Conservation (phyloP, 37 sponge, comb jelly and placozoan genomes). For the Halichondria panicea region DNA sequence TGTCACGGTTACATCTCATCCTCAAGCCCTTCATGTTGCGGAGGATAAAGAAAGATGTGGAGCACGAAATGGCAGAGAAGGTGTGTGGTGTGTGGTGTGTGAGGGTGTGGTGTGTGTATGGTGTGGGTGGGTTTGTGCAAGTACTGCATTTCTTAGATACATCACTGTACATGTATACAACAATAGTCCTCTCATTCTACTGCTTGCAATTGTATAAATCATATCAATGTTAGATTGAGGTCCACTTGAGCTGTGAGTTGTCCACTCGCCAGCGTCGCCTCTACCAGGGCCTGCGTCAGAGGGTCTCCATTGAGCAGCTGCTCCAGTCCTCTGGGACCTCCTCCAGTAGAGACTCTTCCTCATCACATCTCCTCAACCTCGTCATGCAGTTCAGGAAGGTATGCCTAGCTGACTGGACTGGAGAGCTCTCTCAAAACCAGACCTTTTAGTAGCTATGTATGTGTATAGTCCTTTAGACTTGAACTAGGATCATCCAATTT, state of each 20-base stretch:
- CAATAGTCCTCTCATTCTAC: neutral
- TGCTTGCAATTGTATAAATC: neutral
- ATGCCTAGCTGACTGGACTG: neutral
- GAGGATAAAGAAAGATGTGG: constrained; percentile 91
- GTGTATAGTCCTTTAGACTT: neutral
- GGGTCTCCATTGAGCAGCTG: constrained; percentile 88
- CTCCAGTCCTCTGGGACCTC: constrained; percentile 62
- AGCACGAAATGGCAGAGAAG: constrained; percentile 96
- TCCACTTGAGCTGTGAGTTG: constrained; percentile 74
- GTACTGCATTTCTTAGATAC: neutral
- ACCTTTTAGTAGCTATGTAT: neutral
- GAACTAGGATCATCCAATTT: neutral
- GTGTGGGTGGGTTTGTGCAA: neutral
- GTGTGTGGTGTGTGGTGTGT: constrained; percentile 17
- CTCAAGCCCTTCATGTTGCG: constrained; percentile 98
- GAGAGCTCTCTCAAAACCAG: neutral
- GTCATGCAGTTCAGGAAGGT: constrained; percentile 99
- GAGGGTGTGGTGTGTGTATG: neutral
- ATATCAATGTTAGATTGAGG: constrained; percentile 64
- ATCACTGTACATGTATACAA: neutral
- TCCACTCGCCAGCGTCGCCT: constrained; percentile 70
- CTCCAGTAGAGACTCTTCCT: constrained; percentile 44
- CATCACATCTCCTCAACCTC: constrained; percentile 88
- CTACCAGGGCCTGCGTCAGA: constrained; percentile 82
- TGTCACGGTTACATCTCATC: constrained; percentile 91